Percentiles rank a stretch among this genome's conserved stretches.
Conservation (phyloP, 2,113 vertebrate species). For the Cariama cristata region DNA sequence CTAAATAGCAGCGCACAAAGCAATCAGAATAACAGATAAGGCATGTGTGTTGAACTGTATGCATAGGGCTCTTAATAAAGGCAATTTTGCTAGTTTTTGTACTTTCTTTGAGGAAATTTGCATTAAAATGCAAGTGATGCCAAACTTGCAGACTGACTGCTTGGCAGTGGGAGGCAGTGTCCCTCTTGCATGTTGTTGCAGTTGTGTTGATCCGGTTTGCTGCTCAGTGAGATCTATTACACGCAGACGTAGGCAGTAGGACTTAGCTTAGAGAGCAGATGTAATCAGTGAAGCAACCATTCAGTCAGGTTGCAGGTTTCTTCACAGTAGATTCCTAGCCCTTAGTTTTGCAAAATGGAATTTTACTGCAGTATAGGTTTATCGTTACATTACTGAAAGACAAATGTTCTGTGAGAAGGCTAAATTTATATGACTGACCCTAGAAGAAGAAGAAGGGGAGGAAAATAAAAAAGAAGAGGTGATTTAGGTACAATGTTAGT, state of each 20-base stretch:
- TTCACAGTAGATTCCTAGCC: neutral
- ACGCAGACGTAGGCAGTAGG: rapidly evolving
- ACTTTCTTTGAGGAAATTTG: neutral
- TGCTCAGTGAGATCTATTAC: neutral
- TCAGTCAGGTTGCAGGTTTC: neutral
- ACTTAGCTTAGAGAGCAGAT: neutral
- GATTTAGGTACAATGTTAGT: neutral
- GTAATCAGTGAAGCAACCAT: neutral
- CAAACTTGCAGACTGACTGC: neutral
- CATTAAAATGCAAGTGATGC: neutral
- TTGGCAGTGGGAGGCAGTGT: neutral
- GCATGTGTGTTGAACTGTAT: rapidly evolving
- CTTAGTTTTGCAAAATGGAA: neutral
- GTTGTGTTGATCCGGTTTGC: neutral
- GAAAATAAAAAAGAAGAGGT: too few relatives aligned
- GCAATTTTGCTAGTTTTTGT: neutral
- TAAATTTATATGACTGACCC: neutral
- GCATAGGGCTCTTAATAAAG: neutral
- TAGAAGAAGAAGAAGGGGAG: too few relatives aligned
- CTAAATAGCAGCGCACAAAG: neutral
- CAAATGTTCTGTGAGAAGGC: neutral
- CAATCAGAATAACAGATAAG: neutral
- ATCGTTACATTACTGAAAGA: rapidly evolving
- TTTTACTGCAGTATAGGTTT: neutral
- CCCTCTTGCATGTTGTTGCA: neutral